Conservation (phyloP, 2,113 vertebrate genomes). For the Setophaga petechia region DNA sequence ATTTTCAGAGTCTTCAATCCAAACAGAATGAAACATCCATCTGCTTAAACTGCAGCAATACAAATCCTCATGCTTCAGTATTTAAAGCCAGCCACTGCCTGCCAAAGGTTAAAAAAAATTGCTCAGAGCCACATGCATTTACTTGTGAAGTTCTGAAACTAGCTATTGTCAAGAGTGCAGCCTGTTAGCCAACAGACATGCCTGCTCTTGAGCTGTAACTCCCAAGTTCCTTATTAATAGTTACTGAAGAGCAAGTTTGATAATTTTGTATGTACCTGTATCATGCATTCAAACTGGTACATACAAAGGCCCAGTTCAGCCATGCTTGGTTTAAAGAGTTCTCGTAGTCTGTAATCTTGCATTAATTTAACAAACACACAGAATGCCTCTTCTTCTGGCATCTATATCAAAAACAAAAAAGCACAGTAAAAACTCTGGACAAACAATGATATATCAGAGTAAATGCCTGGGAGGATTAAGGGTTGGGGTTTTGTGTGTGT, state of each 20-base stretch:
- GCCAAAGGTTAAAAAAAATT: neutral
- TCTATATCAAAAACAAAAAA: slow-evolving; percentile 74
- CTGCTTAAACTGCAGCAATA: neutral
- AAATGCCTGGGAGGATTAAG: neutral
- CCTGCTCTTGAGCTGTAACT: neutral
- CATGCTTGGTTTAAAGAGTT: slow-evolving; percentile 99
- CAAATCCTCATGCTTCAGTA: neutral
- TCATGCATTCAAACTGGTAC: slow-evolving; percentile 99
- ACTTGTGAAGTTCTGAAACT: neutral
- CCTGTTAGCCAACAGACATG: neutral
- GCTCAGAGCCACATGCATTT: neutral
- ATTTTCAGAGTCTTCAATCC: neutral
- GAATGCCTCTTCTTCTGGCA: slow-evolving; percentile 99
- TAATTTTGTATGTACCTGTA: slow-evolving; percentile 83
- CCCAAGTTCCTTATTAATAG: neutral
- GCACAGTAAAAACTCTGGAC: slow-evolving; percentile 4
- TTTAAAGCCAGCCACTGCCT: neutral
- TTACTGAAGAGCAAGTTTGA: neutral
- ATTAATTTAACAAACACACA: slow-evolving; percentile 99
- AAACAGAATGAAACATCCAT: neutral
- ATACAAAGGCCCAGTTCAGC: slow-evolving; percentile 98
- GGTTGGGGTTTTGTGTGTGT: neutral
- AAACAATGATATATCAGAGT: neutral
- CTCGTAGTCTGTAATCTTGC: slow-evolving; percentile 97
- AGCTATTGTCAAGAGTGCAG: neutral